Conservation (phyloP, 1,140 invertebrate genomes). For the Panonychus citri region DNA sequence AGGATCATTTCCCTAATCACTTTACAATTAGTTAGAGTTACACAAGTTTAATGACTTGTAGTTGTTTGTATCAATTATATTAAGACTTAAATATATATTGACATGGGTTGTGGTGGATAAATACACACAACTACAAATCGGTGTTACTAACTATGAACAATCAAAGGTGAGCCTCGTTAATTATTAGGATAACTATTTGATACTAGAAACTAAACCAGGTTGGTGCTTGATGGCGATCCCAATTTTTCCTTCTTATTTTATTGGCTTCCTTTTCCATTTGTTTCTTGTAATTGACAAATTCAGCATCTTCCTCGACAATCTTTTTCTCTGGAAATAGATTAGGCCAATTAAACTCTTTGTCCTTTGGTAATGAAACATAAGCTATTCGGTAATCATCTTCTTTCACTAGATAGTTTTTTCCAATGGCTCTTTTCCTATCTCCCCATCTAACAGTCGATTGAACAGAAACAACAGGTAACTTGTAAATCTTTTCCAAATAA, state of each 20-base stretch:
- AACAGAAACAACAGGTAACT: conserved; percentile 46
- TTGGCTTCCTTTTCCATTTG: neutral
- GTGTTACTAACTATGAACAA: too few species aligned
- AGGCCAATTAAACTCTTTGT: conserved; percentile 20
- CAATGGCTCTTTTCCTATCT: conserved; percentile 17
- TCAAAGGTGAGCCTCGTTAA: too few species aligned
- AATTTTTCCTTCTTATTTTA: neutral
- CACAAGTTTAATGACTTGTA: too few species aligned
- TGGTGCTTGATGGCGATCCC: neutral
- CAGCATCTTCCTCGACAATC: conserved; percentile 3
- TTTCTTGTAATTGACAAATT: neutral
- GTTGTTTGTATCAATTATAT: too few species aligned
- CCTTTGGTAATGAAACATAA: conserved; percentile 37
- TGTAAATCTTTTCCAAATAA: conserved; percentile 85
- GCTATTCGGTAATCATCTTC: conserved; percentile 62
- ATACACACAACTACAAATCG: too few species aligned
- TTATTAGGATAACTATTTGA: too few species aligned
- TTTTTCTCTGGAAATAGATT: conserved; percentile 20
- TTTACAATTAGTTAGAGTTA: too few species aligned
- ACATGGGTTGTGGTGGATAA: too few species aligned
- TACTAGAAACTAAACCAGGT: neutral
- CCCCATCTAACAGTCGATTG: conserved; percentile 21
- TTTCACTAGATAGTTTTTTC: conserved; percentile 40
- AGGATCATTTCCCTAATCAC: too few species aligned
- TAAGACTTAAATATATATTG: too few species aligned